phyloP scores from a whole-genome alignment of 2,797 vertebrate genomes.

The Thripadectes ignobilis region DNA sequence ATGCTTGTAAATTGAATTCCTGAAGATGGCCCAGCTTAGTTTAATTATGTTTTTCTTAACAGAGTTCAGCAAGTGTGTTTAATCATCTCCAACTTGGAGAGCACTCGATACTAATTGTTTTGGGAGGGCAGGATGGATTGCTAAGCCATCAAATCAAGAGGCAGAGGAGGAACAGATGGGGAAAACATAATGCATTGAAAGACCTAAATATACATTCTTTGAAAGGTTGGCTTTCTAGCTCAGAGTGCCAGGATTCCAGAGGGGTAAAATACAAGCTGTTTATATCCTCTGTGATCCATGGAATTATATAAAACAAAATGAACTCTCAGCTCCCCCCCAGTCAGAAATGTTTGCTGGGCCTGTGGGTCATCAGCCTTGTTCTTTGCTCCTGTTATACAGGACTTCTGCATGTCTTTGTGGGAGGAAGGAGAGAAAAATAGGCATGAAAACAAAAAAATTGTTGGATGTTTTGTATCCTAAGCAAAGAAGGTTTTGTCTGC shows the following conservation, averaged over 20 bases:
- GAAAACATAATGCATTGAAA: not conserved
- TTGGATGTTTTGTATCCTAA: not conserved
- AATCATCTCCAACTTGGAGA: not conserved
- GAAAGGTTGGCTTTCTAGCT: not conserved
- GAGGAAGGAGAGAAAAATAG: not conserved
- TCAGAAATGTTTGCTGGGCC: not conserved
- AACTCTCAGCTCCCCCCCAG: accelerated
- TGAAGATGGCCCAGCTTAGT: not conserved
- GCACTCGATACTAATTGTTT: not conserved
- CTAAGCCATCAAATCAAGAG: not conserved
- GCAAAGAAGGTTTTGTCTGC: not conserved
- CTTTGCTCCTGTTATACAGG: not conserved
- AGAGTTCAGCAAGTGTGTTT: not conserved
- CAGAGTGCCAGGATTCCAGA: not conserved
- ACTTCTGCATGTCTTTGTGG: not conserved
- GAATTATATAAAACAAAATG: not conserved
- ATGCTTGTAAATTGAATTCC: not conserved
- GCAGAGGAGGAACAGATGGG: not conserved
- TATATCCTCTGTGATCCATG: not conserved
- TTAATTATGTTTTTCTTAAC: slow-evolving; percentile 17
- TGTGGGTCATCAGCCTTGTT: not conserved
- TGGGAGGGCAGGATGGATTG: not conserved
- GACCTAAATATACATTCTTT: not conserved
- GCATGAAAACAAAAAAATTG: not conserved
- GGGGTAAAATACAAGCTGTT: not conserved